Base-by-base conservation (phyloP, 2,797 vertebrate species). In the Dryobates pubescens region DNA sequence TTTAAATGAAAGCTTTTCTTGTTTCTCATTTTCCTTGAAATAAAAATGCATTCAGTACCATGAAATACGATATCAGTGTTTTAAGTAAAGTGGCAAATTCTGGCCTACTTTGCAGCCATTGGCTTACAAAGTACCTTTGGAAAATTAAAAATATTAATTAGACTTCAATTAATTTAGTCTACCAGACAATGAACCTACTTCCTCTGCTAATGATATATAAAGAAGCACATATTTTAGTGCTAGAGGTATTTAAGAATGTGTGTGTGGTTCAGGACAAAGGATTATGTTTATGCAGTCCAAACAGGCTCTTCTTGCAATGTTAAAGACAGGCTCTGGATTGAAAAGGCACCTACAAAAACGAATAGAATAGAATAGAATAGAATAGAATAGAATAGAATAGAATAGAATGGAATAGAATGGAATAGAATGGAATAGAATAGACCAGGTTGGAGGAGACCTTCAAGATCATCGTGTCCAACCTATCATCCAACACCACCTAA, bases 41-140 rank as follows among this genome's bases (percentile, higher is more conserved):
- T 93, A 94, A 92, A 71, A 88, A 81, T 92, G 69, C 78, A 51
- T 79, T 87, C 22, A 9, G 79, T 94, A 75, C 89, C 84, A 79
- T 86, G 79, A 75, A 91, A 82, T 88, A 70, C 65, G 75, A 92
- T 90, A 94, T 82, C 88, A 75, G 75, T 88, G 63, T 64, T 64
- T 92, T 91, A 45, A 12, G 18, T 45, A 59, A 56, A 82, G 11
- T 34, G 8, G 10, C 17, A 86, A n/a, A 49, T 83, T 79, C 61
- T 58, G 9, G 62, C 43, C 36, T 79, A 27, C 15, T 78, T 75
- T 62, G 43, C 43, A 82, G 56, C 4, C 13, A 13, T 36, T 71
- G 90, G 77, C 49, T 84, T 91, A 92, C 85, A 88, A 94, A 96
- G 71, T 96, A 83, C 70, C 92, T 96, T 92, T 88, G 77, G 88